Evolutionary conservation across 2,888 invertebrate genomes (phyloP).

Genomic region (Platycheirus albimanus): DNA sequence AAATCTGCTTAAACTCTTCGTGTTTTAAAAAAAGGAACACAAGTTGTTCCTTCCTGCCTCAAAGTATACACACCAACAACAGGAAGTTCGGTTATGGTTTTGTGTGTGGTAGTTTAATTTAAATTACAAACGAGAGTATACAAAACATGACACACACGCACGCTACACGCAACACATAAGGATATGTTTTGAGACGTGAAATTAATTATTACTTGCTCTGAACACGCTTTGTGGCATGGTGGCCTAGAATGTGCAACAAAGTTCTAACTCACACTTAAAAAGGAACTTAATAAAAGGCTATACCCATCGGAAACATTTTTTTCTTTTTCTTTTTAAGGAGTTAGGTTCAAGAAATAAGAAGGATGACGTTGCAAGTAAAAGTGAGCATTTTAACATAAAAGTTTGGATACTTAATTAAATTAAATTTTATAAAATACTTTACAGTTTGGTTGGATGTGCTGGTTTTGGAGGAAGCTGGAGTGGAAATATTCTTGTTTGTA

Average conservation of each 20-base stretch:
- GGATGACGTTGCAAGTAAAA: neutral
- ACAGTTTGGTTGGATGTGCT: too few species aligned
- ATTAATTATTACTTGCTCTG: slow-evolving; percentile 26
- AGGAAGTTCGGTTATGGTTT: slow-evolving; percentile 25
- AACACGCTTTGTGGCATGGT: slow-evolving; percentile 11
- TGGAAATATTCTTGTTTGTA: too few species aligned
- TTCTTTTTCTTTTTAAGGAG: too few species aligned
- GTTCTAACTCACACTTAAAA: neutral
- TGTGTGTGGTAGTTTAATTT: slow-evolving; percentile 29
- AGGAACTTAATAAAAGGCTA: neutral
- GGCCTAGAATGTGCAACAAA: slow-evolving; percentile 3
- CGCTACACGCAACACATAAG: slow-evolving; percentile 4
- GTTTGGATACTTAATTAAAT: slow-evolving; percentile 2
- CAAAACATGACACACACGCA: slow-evolving; percentile 7
- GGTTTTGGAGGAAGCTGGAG: too few species aligned
- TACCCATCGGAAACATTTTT: neutral
- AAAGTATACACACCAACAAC: neutral
- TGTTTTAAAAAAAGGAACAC: neutral
- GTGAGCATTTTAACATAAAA: neutral
- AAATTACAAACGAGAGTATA: slow-evolving; percentile 5
- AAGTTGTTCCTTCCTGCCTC: neutral
- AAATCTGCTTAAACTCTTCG: too few species aligned
- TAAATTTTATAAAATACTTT: too few species aligned
- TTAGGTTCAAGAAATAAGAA: too few species aligned
- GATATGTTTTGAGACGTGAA: slow-evolving; percentile 6